Percentiles rank a stretch among this genome's conserved stretches.
phyloP scores from a whole-genome alignment of 2,113 vertebrate genomes.

The Carassius auratus region DNA sequence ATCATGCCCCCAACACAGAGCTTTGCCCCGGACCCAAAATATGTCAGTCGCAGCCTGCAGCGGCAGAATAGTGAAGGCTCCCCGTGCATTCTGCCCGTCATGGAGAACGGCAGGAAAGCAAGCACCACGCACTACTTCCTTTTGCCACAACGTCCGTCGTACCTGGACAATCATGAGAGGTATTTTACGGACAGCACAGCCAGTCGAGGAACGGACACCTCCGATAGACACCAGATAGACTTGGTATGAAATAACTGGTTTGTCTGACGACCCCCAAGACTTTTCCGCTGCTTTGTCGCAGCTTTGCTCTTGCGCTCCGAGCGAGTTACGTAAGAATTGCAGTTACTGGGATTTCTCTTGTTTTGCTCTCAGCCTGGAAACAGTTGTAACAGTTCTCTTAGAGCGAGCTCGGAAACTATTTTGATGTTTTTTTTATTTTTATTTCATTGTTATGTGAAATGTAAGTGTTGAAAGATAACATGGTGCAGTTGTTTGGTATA shows the following conservation, averaged over 20 bases:
- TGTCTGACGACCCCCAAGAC: constrained; percentile 17
- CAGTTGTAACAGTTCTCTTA: constrained; percentile 4
- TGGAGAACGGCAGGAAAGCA: constrained; percentile 88
- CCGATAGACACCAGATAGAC: constrained; percentile 63
- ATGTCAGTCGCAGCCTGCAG: constrained; percentile 89
- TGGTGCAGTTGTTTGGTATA: constrained; percentile 68
- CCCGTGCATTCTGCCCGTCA: constrained; percentile 93
- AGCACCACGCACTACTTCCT: constrained; percentile 96
- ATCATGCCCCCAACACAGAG: constrained; percentile 97
- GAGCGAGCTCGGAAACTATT: constrained; percentile 48
- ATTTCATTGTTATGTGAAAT: constrained; percentile 56
- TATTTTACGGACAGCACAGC: constrained; percentile 73
- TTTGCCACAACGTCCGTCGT: constrained; percentile 83
- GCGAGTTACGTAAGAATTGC: constrained; percentile 68
- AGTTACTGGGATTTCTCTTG: constrained; percentile 72
- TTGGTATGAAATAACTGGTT: constrained; percentile 61
- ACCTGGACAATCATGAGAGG: constrained; percentile 82
- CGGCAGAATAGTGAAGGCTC: constrained; percentile 92
- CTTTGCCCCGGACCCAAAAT: constrained; percentile 95
- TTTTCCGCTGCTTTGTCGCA: constrained; percentile 68
- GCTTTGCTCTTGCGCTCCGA: constrained; percentile 66
- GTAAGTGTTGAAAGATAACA: constrained; percentile 62
- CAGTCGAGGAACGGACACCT: constrained; percentile 42
- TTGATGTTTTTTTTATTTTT: constrained; percentile 62
- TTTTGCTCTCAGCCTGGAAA: constrained; percentile 41